These are phyloP conservation scores for Desmophyllum pertusum DNA, from an alignment of 92 coral and sea anemone species.

Conservation along the genomic window DNA sequence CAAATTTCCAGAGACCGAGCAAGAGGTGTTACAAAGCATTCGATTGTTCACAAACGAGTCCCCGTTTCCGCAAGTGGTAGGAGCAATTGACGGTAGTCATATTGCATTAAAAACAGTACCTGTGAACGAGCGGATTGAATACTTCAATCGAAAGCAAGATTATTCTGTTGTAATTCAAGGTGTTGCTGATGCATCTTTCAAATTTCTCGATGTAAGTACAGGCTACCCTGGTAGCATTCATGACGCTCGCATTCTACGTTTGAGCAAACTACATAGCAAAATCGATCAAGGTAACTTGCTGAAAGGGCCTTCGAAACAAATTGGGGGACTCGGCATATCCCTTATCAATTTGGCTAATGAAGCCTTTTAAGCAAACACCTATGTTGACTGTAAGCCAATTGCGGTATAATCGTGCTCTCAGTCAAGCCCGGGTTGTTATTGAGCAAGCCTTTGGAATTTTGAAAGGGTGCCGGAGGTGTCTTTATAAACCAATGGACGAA, in stretches of 20 bases:
- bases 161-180: conserved; percentile 55
- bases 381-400: conserved; percentile 49
- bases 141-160: conserved; percentile 61
- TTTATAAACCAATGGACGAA: conserved; percentile 52
- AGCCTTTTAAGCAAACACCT: conserved; percentile 49
- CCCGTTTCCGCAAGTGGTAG: conserved; percentile 45
- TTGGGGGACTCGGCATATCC: conserved; percentile 61
- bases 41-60: conserved; percentile 42
- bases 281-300: conserved; percentile 52
- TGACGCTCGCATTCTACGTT: conserved; percentile 52
- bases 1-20: conserved; percentile 52
- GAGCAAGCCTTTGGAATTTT: conserved; percentile 61
- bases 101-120: conserved; percentile 60
- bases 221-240: conserved; percentile 63
- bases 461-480: conserved; percentile 57
- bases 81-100: conserved; percentile 54
- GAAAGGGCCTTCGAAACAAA: conserved; percentile 41
- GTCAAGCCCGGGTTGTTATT: conserved; percentile 57
- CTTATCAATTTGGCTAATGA: conserved; percentile 49
- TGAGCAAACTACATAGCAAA: conserved; percentile 51
- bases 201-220: conserved; percentile 59
- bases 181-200: conserved; percentile 41
- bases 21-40: conserved; percentile 47
- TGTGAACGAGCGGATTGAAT: conserved; percentile 44
- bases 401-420: conserved; percentile 45